phyloP scores from a whole-genome alignment of 2,797 vertebrate genomes.

The Sebastes itinus region DNA sequence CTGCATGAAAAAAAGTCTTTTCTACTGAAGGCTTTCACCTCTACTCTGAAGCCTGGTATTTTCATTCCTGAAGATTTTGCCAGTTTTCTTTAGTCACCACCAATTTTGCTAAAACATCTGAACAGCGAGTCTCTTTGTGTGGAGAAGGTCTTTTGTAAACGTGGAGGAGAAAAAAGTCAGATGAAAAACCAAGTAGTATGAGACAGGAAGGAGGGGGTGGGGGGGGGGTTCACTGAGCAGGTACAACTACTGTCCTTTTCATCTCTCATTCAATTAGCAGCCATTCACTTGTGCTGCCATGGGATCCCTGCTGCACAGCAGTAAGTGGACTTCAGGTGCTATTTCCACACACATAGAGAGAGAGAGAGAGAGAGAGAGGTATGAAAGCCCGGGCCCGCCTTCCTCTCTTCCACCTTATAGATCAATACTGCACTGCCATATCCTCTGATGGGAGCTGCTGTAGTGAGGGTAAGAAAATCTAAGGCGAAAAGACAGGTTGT shows the following conservation, averaged over 20 bases:
- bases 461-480: constrained; percentile 73
- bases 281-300: constrained; percentile 64
- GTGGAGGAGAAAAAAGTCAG: constrained; percentile 37
- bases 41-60: constrained; percentile 5
- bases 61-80: constrained; percentile 34
- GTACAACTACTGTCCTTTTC: constrained; percentile 69
- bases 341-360: constrained; percentile 53
- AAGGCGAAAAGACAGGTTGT: constrained; percentile 73
- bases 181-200: constrained; percentile 27
- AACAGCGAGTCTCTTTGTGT: constrained; percentile 34
- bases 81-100: constrained; percentile 30
- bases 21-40: constrained; percentile 14
- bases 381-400: constrained; percentile 67
- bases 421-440: constrained; percentile 80
- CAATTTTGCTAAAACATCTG: constrained; percentile 48
- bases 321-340: constrained; percentile 75
- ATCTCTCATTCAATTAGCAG: constrained; percentile 76
- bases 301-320: constrained; percentile 64
- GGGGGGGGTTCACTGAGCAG: constrained; percentile 26
- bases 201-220: not conserved
- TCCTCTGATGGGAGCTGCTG: constrained; percentile 77
- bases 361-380: constrained; percentile 47
- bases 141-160: constrained; percentile 33
- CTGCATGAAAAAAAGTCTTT: not conserved
- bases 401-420: constrained; percentile 70